phyloP scores from a whole-genome alignment of 2,797 vertebrate genomes.

The Xenentodon cancila region DNA sequence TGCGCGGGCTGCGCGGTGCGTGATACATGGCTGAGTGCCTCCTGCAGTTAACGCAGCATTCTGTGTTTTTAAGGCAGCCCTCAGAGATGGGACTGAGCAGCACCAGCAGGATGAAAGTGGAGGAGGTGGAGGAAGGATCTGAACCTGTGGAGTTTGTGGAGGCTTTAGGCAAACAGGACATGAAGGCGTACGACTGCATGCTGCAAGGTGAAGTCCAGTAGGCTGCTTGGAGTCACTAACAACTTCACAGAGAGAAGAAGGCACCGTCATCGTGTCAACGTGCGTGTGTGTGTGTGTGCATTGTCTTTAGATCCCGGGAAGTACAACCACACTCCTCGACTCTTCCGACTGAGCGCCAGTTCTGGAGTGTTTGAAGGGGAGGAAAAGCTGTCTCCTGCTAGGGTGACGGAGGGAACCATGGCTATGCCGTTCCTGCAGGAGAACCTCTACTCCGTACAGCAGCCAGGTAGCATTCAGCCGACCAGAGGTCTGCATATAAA shows the following conservation, averaged over 20 bases:
- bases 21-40: not conserved
- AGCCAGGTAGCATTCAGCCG: slow-evolving; percentile 76
- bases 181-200: slow-evolving; percentile 86
- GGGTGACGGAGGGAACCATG: slow-evolving; percentile 74
- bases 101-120: slow-evolving; percentile 67
- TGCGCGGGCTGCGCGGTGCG: too few species aligned
- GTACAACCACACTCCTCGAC: slow-evolving; percentile 83
- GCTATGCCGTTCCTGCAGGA: slow-evolving; percentile 87
- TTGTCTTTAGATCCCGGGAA: slow-evolving; percentile 82
- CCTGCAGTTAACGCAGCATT: not conserved
- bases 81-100: slow-evolving; percentile 78
- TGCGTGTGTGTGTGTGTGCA: slow-evolving; percentile 10
- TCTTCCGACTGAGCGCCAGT: slow-evolving; percentile 80
- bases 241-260: not conserved
- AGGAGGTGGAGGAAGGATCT: slow-evolving; percentile 82
- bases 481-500: not conserved
- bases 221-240: not conserved
- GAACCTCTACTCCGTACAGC: slow-evolving; percentile 80
- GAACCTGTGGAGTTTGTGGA: slow-evolving; percentile 77
- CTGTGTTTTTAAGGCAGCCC: slow-evolving; percentile 66
- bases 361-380: slow-evolving; percentile 79
- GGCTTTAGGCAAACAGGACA: slow-evolving; percentile 75
- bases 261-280: too few species aligned
- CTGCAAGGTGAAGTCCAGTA: slow-evolving; percentile 76
- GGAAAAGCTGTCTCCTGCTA: slow-evolving; percentile 75